phyloP scores from a whole-genome alignment of 2,113 vertebrate genomes.

The Ammodramus savannarum region DNA sequence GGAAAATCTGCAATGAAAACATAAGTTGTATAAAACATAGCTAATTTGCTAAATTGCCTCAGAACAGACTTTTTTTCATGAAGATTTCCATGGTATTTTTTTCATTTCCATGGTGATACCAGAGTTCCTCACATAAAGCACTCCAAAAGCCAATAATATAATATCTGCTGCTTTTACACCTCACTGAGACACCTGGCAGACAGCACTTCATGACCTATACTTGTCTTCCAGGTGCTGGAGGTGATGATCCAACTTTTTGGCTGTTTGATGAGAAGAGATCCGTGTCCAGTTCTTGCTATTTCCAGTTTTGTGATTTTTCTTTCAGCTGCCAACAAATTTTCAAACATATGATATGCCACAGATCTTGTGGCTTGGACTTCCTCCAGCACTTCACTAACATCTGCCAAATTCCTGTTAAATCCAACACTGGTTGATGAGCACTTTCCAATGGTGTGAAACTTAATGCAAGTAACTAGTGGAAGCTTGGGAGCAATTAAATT shows the following conservation, averaged over 20 bases:
- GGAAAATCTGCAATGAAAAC: background rate
- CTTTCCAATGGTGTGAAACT: constrained; percentile 53
- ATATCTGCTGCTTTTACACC: background rate
- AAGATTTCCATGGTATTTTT: constrained; percentile 41
- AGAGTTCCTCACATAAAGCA: background rate
- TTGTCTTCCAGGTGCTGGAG: background rate
- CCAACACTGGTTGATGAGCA: constrained; percentile 35
- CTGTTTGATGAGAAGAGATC: background rate
- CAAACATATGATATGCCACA: constrained; percentile 30
- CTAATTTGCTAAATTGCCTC: constrained; percentile 28
- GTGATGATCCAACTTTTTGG: background rate
- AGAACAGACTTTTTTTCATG: background rate
- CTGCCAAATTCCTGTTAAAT: constrained; percentile 63
- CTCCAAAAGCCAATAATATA: background rate
- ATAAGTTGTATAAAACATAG: background rate
- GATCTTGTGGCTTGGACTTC: constrained; percentile 41
- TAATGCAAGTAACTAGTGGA: constrained; percentile 53
- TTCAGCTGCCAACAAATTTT: constrained; percentile 46
- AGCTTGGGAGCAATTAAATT: constrained; percentile 67
- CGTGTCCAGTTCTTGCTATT: background rate
- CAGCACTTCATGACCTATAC: background rate
- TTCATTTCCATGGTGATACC: constrained; percentile 38
- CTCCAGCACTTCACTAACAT: constrained; percentile 59
- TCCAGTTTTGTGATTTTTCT: constrained; percentile 36
- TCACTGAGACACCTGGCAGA: background rate